Evolutionary conservation across 2,888 invertebrate species (phyloP).

Genomic region (Habroteleia sp.): DNA sequence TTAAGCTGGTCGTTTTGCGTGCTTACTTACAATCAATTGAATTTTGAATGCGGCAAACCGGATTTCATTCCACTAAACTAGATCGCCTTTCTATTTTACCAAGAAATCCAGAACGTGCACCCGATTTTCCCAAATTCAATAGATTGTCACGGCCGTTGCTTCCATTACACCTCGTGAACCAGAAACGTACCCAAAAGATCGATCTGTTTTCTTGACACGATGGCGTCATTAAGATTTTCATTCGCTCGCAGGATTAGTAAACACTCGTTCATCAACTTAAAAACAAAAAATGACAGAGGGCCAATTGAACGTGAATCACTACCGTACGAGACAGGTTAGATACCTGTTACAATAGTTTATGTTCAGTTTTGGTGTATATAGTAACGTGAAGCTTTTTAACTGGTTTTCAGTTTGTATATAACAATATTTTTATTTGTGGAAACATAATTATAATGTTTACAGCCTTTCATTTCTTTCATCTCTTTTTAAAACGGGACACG

Average conservation of each 20-base stretch:
- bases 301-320: constrained; percentile 53
- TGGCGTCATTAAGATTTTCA: constrained; percentile 4
- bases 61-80: not conserved
- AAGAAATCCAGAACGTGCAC: constrained; percentile 1
- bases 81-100: not conserved
- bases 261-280: constrained; percentile 25
- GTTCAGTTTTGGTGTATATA: constrained; percentile 26
- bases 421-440: too few species aligned
- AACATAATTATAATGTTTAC: too few species aligned
- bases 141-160: constrained; percentile 9
- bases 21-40: not conserved
- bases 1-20: not conserved
- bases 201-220: constrained; percentile 3
- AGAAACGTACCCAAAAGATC: constrained; percentile 7
- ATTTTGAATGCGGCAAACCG: not conserved
- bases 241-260: constrained; percentile 29
- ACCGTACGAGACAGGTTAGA: constrained; percentile 60
- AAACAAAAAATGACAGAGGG: constrained; percentile 54
- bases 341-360: constrained; percentile 8
- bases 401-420: not conserved
- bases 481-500: too few species aligned
- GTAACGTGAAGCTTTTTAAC: too few species aligned
- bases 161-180: constrained; percentile 14
- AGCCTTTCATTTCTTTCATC: too few species aligned
- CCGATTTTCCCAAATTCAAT: constrained; percentile 1